A percentile compares a stretch with the other conserved stretches of the same genome.
Conservation (phyloP, 2,797 vertebrate genomes). For the Cyclopterus lumpus region DNA sequence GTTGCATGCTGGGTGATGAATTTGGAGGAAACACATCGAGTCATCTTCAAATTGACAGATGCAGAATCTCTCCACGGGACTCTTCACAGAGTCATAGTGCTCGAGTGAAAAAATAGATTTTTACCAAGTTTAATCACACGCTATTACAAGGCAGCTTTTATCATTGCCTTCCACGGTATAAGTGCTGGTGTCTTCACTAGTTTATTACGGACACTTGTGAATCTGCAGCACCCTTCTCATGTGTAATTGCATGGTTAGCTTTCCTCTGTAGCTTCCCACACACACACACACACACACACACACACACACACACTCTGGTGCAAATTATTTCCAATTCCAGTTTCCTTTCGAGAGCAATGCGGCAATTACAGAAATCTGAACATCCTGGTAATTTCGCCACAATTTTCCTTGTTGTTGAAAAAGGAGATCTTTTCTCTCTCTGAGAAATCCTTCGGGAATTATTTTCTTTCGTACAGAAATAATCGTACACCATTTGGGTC, state of each 20-base stretch:
- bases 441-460: constrained; percentile 37
- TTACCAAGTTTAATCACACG: constrained; percentile 75
- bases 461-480: constrained; percentile 17
- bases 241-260: constrained; percentile 77
- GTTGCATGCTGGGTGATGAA: constrained; percentile 50
- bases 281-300: too few species aligned
- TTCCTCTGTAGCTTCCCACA: constrained; percentile 72
- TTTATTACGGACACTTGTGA: constrained; percentile 77
- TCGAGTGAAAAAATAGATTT: constrained; percentile 66
- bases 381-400: constrained; percentile 63
- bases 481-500: neutral
- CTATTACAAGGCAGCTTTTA: constrained; percentile 70
- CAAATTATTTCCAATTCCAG: constrained; percentile 80
- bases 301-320: constrained; percentile 59
- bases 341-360: constrained; percentile 74
- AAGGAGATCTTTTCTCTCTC: constrained; percentile 38
- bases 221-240: constrained; percentile 72
- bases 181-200: constrained; percentile 77
- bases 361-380: constrained; percentile 80
- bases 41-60: constrained; percentile 70
- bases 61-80: constrained; percentile 66
- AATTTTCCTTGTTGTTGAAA: constrained; percentile 61
- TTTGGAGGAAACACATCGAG: constrained; percentile 67
- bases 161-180: constrained; percentile 59
- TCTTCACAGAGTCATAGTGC: constrained; percentile 66